These are phyloP conservation scores for Metalampra italica DNA, from an alignment of 2,888 invertebrate species.

Conservation along the genomic window DNA sequence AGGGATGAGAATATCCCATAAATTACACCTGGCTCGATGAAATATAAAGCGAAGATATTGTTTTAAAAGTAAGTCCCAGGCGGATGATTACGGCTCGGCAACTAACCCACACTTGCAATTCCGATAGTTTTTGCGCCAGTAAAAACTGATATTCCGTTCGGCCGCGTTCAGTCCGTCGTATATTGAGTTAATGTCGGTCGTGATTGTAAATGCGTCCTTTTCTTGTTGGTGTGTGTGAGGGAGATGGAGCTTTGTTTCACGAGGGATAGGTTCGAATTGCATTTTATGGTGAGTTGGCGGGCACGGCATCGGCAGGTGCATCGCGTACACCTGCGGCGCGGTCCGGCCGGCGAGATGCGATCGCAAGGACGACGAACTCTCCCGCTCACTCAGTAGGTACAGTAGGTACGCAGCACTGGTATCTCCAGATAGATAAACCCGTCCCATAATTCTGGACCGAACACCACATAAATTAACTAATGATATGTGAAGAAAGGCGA, in stretches of 20 bases:
- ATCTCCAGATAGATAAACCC: slow-evolving; percentile 55
- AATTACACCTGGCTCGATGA: slow-evolving; percentile 70
- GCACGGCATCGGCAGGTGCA: slow-evolving; percentile 72
- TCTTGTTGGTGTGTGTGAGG: slow-evolving; percentile 39
- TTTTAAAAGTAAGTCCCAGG: slow-evolving; percentile 68
- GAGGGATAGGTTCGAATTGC: slow-evolving; percentile 68
- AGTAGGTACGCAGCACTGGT: slow-evolving; percentile 29
- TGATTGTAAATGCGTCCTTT: slow-evolving; percentile 62
- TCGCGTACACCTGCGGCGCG: slow-evolving; percentile 70
- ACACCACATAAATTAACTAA: slow-evolving; percentile 66
- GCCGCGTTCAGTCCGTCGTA: slow-evolving; percentile 64
- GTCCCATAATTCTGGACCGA: slow-evolving; percentile 57
- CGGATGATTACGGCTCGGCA: slow-evolving; percentile 62
- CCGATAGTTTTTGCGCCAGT: slow-evolving; percentile 75
- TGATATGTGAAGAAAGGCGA: slow-evolving; percentile 55
- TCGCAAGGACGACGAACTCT: slow-evolving; percentile 68
- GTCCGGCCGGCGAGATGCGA: slow-evolving; percentile 70
- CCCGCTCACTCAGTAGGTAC: slow-evolving; percentile 17
- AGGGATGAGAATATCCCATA: slow-evolving; percentile 53
- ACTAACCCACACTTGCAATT: slow-evolving; percentile 69
- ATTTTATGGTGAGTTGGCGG: slow-evolving; percentile 76
- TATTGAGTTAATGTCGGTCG: slow-evolving; percentile 75
- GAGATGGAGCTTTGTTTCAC: slow-evolving; percentile 61
- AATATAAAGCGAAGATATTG: slow-evolving; percentile 69
- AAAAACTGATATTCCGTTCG: slow-evolving; percentile 75